Conservation (phyloP, 2,888 invertebrate species). For the Caenorhabditis imperialis region DNA sequence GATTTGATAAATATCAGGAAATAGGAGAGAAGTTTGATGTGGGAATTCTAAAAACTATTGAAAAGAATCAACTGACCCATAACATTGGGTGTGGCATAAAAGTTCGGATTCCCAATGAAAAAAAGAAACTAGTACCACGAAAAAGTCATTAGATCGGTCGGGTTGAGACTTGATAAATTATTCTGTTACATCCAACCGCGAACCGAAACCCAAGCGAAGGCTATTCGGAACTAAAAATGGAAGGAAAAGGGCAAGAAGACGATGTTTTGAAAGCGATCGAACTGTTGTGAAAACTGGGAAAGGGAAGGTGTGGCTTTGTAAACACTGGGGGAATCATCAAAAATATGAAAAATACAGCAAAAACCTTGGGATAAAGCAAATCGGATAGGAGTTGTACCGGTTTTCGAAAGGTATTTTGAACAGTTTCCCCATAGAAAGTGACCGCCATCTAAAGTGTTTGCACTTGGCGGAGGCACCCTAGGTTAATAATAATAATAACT, state of each 20-base stretch:
- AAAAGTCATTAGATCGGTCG: slow-evolving; percentile 44
- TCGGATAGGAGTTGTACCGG: background rate
- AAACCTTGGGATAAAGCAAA: background rate
- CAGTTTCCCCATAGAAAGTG: background rate
- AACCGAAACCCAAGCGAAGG: too few species aligned
- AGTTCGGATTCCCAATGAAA: slow-evolving; percentile 8
- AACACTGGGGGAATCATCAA: background rate
- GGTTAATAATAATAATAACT: slow-evolving; percentile 18
- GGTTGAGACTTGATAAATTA: slow-evolving; percentile 44
- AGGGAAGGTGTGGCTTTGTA: slow-evolving; percentile 10
- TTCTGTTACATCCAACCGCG: slow-evolving; percentile 20
- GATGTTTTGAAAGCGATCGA: background rate
- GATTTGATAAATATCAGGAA: background rate
- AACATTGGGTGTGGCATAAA: slow-evolving; percentile 24
- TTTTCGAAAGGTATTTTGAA: too few species aligned
- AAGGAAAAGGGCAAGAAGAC: too few species aligned
- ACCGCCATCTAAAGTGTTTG: slow-evolving; percentile 51
- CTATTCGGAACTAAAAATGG: too few species aligned
- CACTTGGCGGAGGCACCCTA: slow-evolving; percentile 41
- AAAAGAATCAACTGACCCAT: background rate
- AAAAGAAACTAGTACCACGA: slow-evolving; percentile 14
- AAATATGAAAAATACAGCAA: too few species aligned
- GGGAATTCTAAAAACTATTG: background rate
- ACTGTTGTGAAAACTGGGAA: slow-evolving; percentile 22
- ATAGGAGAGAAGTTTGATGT: background rate